A percentile compares a stretch with the other conserved stretches of the same genome.
These are phyloP conservation scores for Oreochromis spilurus DNA, from an alignment of 2,113 vertebrate species.

Conservation along the genomic window DNA sequence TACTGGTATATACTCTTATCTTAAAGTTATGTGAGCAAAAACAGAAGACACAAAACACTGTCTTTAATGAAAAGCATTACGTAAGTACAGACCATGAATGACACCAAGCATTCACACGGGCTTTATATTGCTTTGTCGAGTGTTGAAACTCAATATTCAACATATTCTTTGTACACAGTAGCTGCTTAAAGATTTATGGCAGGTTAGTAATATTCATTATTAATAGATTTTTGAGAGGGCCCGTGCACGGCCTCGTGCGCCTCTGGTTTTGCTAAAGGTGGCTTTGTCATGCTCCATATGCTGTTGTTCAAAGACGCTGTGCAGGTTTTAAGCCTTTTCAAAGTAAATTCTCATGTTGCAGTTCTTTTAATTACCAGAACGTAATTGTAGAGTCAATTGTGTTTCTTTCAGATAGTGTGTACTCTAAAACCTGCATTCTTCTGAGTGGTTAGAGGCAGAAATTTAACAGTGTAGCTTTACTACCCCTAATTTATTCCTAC, in stretches of 20 bases:
- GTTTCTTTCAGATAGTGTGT: background rate
- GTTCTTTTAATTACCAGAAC: background rate
- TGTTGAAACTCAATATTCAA: slow-evolving; percentile 68
- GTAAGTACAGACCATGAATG: slow-evolving; percentile 51
- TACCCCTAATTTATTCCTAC: background rate
- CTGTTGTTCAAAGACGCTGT: background rate
- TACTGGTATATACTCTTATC: background rate
- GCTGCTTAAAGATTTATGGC: slow-evolving; percentile 74
- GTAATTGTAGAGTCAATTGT: background rate
- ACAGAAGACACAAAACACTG: background rate
- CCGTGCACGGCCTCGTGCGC: slow-evolving; percentile 37
- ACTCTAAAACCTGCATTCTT: background rate
- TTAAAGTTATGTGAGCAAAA: background rate
- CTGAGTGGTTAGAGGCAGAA: background rate
- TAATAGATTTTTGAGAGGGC: slow-evolving; percentile 65
- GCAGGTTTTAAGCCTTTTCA: background rate
- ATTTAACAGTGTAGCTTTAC: background rate
- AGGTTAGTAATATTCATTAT: slow-evolving; percentile 77
- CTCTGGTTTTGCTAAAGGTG: slow-evolving; percentile 37
- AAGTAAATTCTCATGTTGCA: background rate
- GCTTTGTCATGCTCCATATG: slow-evolving; percentile 42
- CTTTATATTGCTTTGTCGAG: slow-evolving; percentile 46
- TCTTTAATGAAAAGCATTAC: slow-evolving; percentile 31
- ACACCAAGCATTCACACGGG: slow-evolving; percentile 44
- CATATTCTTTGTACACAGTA: slow-evolving; percentile 62